Base-by-base conservation (phyloP, 2,797 vertebrate genomes). In the Enteromius afrohamiltoni region DNA sequence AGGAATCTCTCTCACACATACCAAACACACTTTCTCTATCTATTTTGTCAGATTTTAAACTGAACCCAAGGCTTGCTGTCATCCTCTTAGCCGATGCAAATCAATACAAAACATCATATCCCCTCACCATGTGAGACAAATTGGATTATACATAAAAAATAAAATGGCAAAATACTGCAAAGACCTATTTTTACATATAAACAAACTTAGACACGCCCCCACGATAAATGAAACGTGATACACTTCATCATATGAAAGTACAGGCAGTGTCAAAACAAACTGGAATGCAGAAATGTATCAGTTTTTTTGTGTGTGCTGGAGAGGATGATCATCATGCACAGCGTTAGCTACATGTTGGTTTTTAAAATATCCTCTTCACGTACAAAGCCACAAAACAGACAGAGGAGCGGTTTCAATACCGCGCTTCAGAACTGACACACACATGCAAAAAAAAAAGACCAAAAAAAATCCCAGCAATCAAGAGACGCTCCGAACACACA, bases 71-170 rank as follows among this genome's bases (percentile, higher is more conserved):
- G 77, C 67, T 77, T 86, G 89, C 84, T 90, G 86, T 89, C 82
- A 88, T 88, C 75, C 79, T 78, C 85, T 91, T 86, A 77, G 90
- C 23, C 75, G 86, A 90, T 93, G 89, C 86, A 93, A 93, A 93
- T 89, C 84, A 91, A 91, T 92, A 90, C 65, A 92, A 92, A 93
- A 69, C 58, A 87, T 26, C 13, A 73, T 87, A 93, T 92, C 90
- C 90, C 91, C 91, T 92, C 86, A 83, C 83, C 29, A 85, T 82
- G 77, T 82, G 81, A 93, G 92, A 92, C 89, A 92, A 89, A 91
- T 90, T 88, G 86, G 85, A 89, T 71, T 60, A 34, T 23, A 88
- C 86, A 91, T 80, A 7, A 74, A 60, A 40, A 47, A 58, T 1
- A 82, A 82, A 85, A 83, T 77, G 70, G 65, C 65, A 86, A 65